Base-by-base conservation (phyloP, 2,797 vertebrate genomes). In the Pristis pectinata region DNA sequence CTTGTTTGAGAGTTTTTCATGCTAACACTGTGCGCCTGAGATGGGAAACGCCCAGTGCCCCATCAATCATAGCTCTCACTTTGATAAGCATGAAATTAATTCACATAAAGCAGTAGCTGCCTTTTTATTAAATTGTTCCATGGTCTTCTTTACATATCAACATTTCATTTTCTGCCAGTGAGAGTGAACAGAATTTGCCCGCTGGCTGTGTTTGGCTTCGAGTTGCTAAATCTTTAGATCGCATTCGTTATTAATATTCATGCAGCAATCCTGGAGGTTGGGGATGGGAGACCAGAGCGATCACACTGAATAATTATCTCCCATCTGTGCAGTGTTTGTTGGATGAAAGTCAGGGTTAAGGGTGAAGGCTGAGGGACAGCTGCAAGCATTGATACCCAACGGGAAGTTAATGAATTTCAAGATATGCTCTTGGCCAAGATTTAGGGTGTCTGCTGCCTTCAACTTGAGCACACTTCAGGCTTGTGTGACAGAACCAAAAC, bases 291-390 rank as follows among this genome's bases (percentile, higher is more conserved):
- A 87, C 11, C 3, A 10, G 30, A 59, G 17, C 13, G 53, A 59
- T 87, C 83, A 34, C 83, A 87, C 49, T 17, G 53, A 87, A 87
- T 87, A 87, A 87, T 87, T 87, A 59, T 53, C 53, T 87, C 83
- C 83, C 83, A 87, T 87, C 83, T 87, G 53, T 87, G 83, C 53
- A 87, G 56, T 59, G 13, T n/a, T 87, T 34, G 30, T n/a, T 34
- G 83, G 27, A 30, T 59, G 83, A 87, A 87, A 59, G 83, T 56
- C 83, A 59, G 83, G 83, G 83, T 87, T 34, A 87, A 53, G 11
- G 53, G 83, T 17, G 30, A 87, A n/a, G 2, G 1, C 56, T 59
- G 83, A 87, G n/a, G 83, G 53, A 13, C 17, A 4, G 4, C 30
- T 34, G 53, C 27, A 30, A 15, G 27, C 27, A 59, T 17, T 34